Evolutionary conservation across 2,113 vertebrate genomes (phyloP).

Genomic region (Otus sunia): DNA sequence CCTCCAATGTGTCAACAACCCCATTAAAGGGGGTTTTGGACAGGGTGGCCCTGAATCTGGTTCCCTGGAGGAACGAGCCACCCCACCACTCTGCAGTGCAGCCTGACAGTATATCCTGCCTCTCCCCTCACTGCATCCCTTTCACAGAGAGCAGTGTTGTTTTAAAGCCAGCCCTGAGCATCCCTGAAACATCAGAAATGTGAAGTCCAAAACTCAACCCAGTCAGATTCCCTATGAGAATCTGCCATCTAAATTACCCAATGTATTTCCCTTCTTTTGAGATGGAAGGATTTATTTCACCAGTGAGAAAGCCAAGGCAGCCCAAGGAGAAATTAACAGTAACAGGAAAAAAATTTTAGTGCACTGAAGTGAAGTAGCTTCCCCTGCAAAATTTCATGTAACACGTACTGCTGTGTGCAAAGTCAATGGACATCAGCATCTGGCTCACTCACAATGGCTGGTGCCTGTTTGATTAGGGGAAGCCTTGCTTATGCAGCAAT

Average conservation of each 20-base stretch:
- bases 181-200: neutral
- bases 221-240: neutral
- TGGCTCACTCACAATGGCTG: neutral
- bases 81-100: fast-evolving
- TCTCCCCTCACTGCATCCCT: fast-evolving
- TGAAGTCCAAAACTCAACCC: neutral
- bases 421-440: neutral
- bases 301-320: neutral
- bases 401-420: neutral
- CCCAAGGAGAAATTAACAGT: neutral
- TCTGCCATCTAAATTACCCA: neutral
- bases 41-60: neutral
- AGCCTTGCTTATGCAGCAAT: neutral
- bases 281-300: neutral
- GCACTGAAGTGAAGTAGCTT: neutral
- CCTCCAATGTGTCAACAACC: neutral
- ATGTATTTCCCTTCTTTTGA: neutral
- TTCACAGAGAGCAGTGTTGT: neutral
- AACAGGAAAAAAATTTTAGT: neutral
- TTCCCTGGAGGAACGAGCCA: neutral
- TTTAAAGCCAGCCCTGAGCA: neutral
- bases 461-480: neutral
- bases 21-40: neutral
- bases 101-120: neutral
- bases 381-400: neutral